These are phyloP conservation scores for Mobula hypostoma DNA, from an alignment of 2,113 vertebrate species.

Conservation along the genomic window DNA sequence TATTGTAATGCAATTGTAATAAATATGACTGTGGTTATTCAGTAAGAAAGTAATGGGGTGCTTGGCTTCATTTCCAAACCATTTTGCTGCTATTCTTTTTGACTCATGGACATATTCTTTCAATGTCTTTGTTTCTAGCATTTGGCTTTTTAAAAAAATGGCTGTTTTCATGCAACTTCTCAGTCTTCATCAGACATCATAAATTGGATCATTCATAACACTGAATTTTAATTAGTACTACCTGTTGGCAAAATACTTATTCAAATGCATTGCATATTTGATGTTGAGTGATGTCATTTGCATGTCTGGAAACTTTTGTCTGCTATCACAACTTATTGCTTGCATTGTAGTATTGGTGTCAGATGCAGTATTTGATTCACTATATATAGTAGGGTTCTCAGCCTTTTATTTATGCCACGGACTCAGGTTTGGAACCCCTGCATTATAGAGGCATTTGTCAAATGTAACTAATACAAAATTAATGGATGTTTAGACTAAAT, in stretches of 20 bases:
- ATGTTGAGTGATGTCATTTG: not conserved
- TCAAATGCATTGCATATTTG: not conserved
- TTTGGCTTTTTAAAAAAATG: not conserved
- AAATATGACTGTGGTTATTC: not conserved
- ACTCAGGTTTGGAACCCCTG: no score
- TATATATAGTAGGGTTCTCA: no score
- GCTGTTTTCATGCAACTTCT: not conserved
- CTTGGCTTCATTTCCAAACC: not conserved
- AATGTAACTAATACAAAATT: not conserved
- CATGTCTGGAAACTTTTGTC: not conserved
- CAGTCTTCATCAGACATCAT: not conserved
- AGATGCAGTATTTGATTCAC: not conserved
- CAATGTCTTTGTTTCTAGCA: not conserved
- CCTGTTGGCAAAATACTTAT: not conserved
- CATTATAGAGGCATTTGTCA: not conserved
- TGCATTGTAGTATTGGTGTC: not conserved
- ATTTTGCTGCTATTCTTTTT: not conserved
- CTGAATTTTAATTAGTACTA: not conserved
- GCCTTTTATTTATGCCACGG: not conserved
- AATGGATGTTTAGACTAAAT: not conserved
- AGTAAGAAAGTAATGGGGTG: not conserved
- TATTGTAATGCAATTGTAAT: no score
- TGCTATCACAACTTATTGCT: not conserved
- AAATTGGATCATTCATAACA: not conserved
- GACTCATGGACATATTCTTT: not conserved